Percentiles rank a stretch among this genome's conserved stretches.
phyloP scores from a whole-genome alignment of 2,888 invertebrate species.

The Torymus texanus region DNA sequence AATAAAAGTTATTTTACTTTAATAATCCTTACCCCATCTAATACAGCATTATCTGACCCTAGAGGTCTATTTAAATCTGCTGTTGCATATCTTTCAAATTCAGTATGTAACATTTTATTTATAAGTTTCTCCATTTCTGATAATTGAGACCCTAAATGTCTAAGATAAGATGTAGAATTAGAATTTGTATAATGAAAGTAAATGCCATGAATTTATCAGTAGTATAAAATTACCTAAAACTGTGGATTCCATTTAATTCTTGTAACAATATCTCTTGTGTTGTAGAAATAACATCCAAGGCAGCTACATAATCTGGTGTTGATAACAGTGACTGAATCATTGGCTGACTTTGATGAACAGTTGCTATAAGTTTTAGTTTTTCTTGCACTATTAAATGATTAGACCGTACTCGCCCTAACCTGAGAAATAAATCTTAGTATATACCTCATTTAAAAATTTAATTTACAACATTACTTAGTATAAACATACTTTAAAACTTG shows the following conservation, averaged over 20 bases:
- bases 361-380: slow-evolving; percentile 92
- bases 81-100: slow-evolving; percentile 94
- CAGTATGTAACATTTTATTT: slow-evolving; percentile 96
- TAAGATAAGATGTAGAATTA: slow-evolving; percentile 69
- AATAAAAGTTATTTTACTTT: neutral
- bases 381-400: slow-evolving; percentile 83
- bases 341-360: slow-evolving; percentile 98
- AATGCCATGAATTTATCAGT: neutral
- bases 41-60: slow-evolving; percentile 79
- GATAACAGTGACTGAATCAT: slow-evolving; percentile 96
- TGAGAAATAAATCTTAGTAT: slow-evolving; percentile 62
- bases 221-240: slow-evolving; percentile 81
- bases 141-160: slow-evolving; percentile 96
- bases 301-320: slow-evolving; percentile 97
- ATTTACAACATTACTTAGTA: too few relatives aligned
- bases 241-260: slow-evolving; percentile 93
- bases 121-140: slow-evolving; percentile 96
- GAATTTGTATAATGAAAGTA: slow-evolving; percentile 10
- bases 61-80: slow-evolving; percentile 92
- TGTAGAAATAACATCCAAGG: slow-evolving; percentile 95
- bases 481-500: slow-evolving; percentile 79
- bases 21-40: slow-evolving; percentile 78
- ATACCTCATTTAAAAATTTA: slow-evolving; percentile 1
- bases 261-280: slow-evolving; percentile 95
- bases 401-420: slow-evolving; percentile 80